Base-by-base conservation (phyloP, 2,797 vertebrate genomes). In the Sarcoramphus papa region DNA sequence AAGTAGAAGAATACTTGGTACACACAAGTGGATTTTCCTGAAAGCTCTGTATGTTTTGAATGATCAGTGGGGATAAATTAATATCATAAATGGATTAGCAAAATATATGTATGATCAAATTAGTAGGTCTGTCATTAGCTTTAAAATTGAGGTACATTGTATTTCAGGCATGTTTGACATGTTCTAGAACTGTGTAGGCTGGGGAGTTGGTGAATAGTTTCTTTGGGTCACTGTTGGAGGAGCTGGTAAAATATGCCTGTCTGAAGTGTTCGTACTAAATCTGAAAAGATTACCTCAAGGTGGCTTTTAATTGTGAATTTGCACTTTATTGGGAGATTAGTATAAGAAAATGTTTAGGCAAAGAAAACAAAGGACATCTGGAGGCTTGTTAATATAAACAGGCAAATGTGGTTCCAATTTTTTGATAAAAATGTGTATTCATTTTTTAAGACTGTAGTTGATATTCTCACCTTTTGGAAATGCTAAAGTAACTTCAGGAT, bases 1-100 rank as follows among this genome's bases (percentile, higher is more conserved):
- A 37, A 57, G 7, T 12, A 16, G 72, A 88, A 82, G 64, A 92
- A 23, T 48, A 50, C 37, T 74, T 74, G 33, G 8, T 37, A 35
- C n/a, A 70, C 23, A 57, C n/a, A 33, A 86, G 48, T 83, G 89
- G 92, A 92, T 92, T 81, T 88, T 87, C 91, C 68, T 94, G 90
- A 95, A 59, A 85, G 24, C 16, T 6, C 0, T 41, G 88, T 94
- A 91, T 62, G 94, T 93, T 90, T 48, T 85, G 18, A 84, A 30
- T 73, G 0, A 53, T 74, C 5, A 7, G 2, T 35, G 11, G 12
- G 5, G 7, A 62, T 53, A 74, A 72, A 24, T 64, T 25, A 41
- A 28, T 53, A 8, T 14, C 25, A 33, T 64, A 62, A 80, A 51
- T 50, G 3, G 7, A 7, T 51, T 53, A 19, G 31, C 4, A 43